Base-by-base conservation (phyloP, 2,797 vertebrate genomes). In the Sus cebifrons region DNA sequence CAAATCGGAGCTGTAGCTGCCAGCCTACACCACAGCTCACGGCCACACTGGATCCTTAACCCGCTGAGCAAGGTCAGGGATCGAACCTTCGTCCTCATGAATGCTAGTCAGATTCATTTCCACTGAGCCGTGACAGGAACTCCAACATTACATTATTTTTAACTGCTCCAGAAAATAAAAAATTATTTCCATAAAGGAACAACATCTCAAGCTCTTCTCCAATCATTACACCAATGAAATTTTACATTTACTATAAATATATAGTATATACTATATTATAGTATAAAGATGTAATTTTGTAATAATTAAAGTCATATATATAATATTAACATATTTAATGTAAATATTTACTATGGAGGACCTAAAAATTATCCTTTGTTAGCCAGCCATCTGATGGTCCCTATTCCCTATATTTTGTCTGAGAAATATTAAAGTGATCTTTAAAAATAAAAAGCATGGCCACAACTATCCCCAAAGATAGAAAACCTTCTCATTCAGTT, bases 111-210 rank as follows among this genome's bases (percentile, higher is more conserved):
- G 36, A 36, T 36, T 36, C 36, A 36, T 36, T 36, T 36, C 36
- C 4, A 4, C 36, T 36, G 36, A 36, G 36, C 36, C 36, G 36
- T 36, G 36, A 36, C 36, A 36, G 36, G 36, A 36, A 36, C 36
- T 36, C 36, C 36, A 36, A 36, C 36, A 36, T 36, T 36, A 36
- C 36, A 36, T 36, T 44, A 77, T 60, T 94, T 97, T 92, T 81
- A 97, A 89, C 62, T 89, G 36, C 52, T 81, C 73, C 44, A 75
- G 23, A 97, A 96, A 94, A 94, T 73, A 86, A 94, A 94, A 82
- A 94, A 84, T 75, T 74, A 70, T 67, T 90, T 85, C 44, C 64
- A 82, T 23, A 82, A 92, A 54, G 78, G 32, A 64, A 95, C 10
- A 92, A 86, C 92, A 89, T 81, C 27, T 1, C 60, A 92, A 95